Base-by-base conservation (phyloP, 2,888 invertebrate genomes). In the Terebella lapidaria region DNA sequence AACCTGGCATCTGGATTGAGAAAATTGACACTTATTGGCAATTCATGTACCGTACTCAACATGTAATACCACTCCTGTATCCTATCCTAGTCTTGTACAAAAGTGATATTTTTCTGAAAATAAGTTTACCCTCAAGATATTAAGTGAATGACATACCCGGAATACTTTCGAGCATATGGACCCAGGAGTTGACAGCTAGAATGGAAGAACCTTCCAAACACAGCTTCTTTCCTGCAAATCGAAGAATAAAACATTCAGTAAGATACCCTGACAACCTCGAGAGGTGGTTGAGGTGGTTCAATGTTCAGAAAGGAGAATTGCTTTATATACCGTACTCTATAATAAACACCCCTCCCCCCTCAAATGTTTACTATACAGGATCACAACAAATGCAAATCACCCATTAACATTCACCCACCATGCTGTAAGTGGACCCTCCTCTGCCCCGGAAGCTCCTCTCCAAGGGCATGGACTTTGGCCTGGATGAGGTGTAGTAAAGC, bases 171-270 rank as follows among this genome's bases (percentile, higher is more conserved):
- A 76, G 68, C 57, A 74, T 71, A n/a, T 72, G 67, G 55, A 71
- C 70, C 77, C 77, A 77, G 3, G 73, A 72, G 56, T 72, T 68
- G 24, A 75, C 65, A 46, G 77, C 77, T 56, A 68, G 60, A 0
- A 71, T 71, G 55, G 74, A 72, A 42, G 69, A 70, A 1, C 76
- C 76, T 65, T 74, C 75, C 25, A 77, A 65, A 66, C 73, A 75
- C 49, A 72, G 64, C 52, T 67, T 70, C 55, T 73, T 73, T 59
- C 75, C 77, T 73, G 61, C 20, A 56, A 56, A 35, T n/a, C n/a
- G n/a, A n/a, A n/a, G n/a, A n/a, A n/a, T n/a, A n/a, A n/a, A n/a
- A n/a, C n/a, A n/a, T n/a, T n/a, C n/a, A n/a, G n/a, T n/a, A n/a
- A n/a, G n/a, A n/a, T n/a, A n/a, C n/a, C n/a, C n/a, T n/a, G n/a